Conservation (phyloP, 2,888 invertebrate genomes). For the Eupithecia pulchellata region DNA sequence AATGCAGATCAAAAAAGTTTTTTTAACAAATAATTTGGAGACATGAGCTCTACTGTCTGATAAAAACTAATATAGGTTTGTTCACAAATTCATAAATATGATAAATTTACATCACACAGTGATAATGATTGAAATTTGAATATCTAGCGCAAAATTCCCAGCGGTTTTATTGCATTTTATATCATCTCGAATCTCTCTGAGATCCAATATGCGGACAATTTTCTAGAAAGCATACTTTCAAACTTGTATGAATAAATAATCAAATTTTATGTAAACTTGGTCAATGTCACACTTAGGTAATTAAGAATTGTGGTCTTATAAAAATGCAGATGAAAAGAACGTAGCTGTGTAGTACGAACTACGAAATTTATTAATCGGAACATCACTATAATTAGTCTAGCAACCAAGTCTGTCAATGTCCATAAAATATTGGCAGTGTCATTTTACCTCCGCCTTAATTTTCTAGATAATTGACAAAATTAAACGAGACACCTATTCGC, state of each 20-base stretch:
- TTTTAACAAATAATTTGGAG: background rate
- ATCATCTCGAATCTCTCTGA: constrained; percentile 17
- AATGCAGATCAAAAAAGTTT: background rate
- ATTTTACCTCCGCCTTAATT: constrained; percentile 57
- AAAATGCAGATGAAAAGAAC: constrained; percentile 25
- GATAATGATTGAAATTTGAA: constrained; percentile 5
- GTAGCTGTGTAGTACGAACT: constrained; percentile 24
- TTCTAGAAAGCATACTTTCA: background rate
- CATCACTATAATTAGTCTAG: constrained; percentile 37
- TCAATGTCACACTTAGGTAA: background rate
- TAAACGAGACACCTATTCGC: constrained; percentile 64
- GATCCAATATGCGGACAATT: background rate
- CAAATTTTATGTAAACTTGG: constrained; percentile 1
- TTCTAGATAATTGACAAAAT: constrained; percentile 73
- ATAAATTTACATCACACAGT: background rate
- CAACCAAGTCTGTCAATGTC: constrained; percentile 35
- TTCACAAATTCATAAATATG: constrained; percentile 7
- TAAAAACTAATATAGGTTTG: background rate
- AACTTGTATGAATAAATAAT: constrained; percentile 18
- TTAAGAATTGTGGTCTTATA: background rate
- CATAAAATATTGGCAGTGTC: constrained; percentile 52
- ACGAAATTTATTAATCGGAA: constrained; percentile 33
- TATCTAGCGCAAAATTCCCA: background rate
- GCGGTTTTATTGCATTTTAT: constrained; percentile 21
- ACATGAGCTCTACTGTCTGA: background rate